phyloP scores from a whole-genome alignment of 2,797 vertebrate species.

The Poliocrania exsul region DNA sequence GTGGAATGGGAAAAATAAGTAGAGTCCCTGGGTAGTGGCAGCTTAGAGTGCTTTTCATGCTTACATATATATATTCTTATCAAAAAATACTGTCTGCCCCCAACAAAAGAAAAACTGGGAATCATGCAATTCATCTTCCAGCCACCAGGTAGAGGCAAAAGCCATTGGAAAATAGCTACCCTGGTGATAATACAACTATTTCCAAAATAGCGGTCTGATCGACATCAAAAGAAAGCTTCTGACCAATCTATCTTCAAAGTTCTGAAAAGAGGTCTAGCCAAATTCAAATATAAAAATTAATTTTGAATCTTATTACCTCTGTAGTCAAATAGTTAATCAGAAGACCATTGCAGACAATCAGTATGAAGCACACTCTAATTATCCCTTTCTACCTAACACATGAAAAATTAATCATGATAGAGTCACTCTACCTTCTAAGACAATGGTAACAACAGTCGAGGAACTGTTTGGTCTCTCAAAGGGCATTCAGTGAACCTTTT shows the following conservation, averaged over 20 bases:
- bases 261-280: neutral
- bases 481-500: neutral
- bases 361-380: neutral
- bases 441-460: neutral
- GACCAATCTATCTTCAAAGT: neutral
- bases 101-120: rapidly evolving
- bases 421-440: neutral
- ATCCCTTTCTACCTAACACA: neutral
- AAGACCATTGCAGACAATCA: neutral
- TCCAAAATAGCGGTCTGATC: neutral
- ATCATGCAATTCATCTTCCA: constrained; percentile 38
- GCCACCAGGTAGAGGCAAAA: constrained; percentile 68
- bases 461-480: neutral
- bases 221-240: neutral
- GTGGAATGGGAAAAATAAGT: neutral
- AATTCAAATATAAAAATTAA: neutral
- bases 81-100: neutral
- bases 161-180: neutral
- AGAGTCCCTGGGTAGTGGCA: neutral
- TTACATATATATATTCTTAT: neutral
- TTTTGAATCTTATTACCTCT: constrained; percentile 31
- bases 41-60: neutral
- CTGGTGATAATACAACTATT: neutral
- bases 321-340: constrained; percentile 19
- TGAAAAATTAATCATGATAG: constrained; percentile 1